These are phyloP conservation scores for Psettodes erumei DNA, from an alignment of 2,113 vertebrate species.

Conservation along the genomic window DNA sequence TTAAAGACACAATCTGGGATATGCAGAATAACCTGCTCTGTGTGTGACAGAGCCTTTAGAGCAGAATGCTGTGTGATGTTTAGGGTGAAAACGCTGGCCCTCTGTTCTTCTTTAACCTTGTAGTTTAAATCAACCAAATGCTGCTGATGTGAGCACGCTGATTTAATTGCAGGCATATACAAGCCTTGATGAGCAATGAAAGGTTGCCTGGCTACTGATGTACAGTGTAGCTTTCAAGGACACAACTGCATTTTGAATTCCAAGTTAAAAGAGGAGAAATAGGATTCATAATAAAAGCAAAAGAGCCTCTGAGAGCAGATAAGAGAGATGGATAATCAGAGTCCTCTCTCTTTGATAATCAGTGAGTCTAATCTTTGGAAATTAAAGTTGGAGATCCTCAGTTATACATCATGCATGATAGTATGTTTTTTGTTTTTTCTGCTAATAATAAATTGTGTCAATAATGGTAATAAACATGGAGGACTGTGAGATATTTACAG, in stretches of 20 bases:
- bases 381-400: constrained; percentile 3
- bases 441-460: neutral
- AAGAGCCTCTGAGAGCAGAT: constrained; percentile 48
- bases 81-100: constrained; percentile 25
- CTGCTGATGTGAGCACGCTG: constrained; percentile 48
- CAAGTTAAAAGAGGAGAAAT: constrained; percentile 70
- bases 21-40: constrained; percentile 1
- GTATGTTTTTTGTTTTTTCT: constrained; percentile 8
- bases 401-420: neutral
- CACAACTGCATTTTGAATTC: constrained; percentile 86
- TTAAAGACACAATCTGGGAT: neutral
- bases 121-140: constrained; percentile 26
- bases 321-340: constrained; percentile 41
- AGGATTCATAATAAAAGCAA: constrained; percentile 47
- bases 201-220: constrained; percentile 91
- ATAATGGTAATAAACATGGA: constrained; percentile 26
- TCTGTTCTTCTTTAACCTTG: constrained; percentile 35
- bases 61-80: constrained; percentile 16
- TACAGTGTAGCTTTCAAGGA: constrained; percentile 85
- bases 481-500: neutral
- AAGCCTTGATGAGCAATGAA: constrained; percentile 89
- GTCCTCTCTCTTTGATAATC: constrained; percentile 17
- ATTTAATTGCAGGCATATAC: constrained; percentile 89
- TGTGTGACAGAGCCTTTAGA: neutral
- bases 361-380: constrained; percentile 11